Conservation (phyloP, 2,797 vertebrate genomes). For the Amblyraja radiata region DNA sequence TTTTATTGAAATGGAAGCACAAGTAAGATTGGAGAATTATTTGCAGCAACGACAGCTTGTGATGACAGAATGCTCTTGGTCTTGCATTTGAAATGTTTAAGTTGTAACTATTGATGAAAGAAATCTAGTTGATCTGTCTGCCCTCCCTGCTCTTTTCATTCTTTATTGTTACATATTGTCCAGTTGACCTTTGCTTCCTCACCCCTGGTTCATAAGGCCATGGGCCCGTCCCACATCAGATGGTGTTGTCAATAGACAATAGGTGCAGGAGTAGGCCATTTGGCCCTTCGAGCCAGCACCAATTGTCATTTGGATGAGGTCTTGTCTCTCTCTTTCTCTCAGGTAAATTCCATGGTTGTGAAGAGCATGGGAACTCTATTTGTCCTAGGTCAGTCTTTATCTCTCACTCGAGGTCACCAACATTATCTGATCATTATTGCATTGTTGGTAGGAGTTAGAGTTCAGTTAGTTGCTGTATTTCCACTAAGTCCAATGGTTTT, state of each 20-base stretch:
- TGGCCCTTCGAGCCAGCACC: too few species aligned
- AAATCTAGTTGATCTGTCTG: neutral
- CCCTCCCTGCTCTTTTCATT: neutral
- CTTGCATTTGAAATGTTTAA: neutral
- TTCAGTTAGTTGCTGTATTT: neutral
- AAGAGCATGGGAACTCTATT: neutral
- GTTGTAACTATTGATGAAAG: neutral
- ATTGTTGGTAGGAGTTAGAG: neutral
- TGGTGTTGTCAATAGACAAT: neutral
- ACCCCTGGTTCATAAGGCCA: neutral
- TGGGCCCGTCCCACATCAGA: neutral
- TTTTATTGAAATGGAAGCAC: conserved; percentile 1
- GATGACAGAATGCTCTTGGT: neutral
- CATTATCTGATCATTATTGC: neutral
- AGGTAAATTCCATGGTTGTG: neutral
- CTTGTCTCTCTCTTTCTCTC: neutral
- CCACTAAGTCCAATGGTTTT: neutral
- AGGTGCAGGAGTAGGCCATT: too few species aligned
- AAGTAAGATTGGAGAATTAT: neutral
- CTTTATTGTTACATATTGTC: too few species aligned
- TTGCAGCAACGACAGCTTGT: neutral
- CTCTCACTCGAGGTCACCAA: neutral
- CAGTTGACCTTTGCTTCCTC: neutral
- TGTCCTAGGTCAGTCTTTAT: neutral
- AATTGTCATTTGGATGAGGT: neutral